phyloP scores from a whole-genome alignment of 2,797 vertebrate genomes.

The Scolopax rusticola region DNA sequence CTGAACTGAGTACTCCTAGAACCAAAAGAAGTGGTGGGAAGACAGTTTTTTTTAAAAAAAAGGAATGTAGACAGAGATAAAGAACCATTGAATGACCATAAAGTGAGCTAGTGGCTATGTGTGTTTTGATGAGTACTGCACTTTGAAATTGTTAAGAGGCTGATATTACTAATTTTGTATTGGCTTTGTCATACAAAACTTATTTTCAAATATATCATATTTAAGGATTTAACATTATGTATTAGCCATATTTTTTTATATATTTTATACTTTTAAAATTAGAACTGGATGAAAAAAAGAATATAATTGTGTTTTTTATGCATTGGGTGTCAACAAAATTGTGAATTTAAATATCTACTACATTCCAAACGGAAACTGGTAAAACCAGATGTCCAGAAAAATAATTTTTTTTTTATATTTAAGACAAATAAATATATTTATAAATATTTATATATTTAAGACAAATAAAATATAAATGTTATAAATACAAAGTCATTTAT shows the following conservation, averaged over 20 bases:
- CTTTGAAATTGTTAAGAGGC: background rate
- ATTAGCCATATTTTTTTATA: background rate
- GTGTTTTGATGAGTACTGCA: fast-evolving
- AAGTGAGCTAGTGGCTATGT: background rate
- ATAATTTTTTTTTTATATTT: too few species aligned
- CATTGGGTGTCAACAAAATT: background rate
- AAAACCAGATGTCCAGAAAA: background rate
- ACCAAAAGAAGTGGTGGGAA: background rate
- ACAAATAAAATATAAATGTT: background rate
- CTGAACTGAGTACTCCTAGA: background rate
- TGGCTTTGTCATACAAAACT: background rate
- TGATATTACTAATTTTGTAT: background rate
- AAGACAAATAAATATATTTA: too few species aligned
- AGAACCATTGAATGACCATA: background rate
- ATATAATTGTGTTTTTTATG: background rate
- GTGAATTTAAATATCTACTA: background rate
- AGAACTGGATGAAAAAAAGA: background rate
- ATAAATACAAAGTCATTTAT: background rate
- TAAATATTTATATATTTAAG: too few species aligned
- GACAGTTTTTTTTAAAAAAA: background rate
- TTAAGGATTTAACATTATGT: background rate
- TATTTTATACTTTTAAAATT: background rate
- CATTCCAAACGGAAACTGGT: background rate
- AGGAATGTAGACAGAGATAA: background rate
- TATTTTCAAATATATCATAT: background rate